Base-by-base conservation (phyloP, 1,140 invertebrate species). In the Vanessa tameamea region DNA sequence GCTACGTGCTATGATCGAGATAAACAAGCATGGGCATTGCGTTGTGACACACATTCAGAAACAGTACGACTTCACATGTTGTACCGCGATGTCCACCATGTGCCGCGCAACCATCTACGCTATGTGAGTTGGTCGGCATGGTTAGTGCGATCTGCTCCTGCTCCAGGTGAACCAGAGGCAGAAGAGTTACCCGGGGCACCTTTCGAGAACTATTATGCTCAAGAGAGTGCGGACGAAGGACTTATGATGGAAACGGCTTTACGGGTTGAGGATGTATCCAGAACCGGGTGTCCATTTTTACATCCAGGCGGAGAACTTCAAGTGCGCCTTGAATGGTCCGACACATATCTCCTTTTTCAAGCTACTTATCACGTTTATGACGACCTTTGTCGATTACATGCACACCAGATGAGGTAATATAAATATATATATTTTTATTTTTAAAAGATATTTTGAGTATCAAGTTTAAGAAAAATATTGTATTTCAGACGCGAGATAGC, bases 351-450 rank as follows among this genome's bases (percentile, higher is more conserved):
- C 55, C 94, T 98, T 11, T 97, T 97, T 88, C 96, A 97, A 86
- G 96, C 97, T 57, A 97, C 96, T 61, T 98, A 98, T 87, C 96
- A 97, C 91, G 96, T 97, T 82, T 97, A 97, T 85, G 97, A 98
- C 88, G 97, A 98, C 87, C 95, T 98, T 26, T 95, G 95, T 74
- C 94, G 97, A 70, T 93, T 97, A 68, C 97, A 98, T 87, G 97
- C 97, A 87, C 96, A 97, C 84, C 97, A 98, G 89, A 98, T 98
- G 97, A 96, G 96, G 92, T 93, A 75, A 75, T 31, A 70, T 63
- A 20, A 12, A 15, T n/a, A 15, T 31, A 14, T 20, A n/a, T 51
- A 59, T 43, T 65, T 65, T 57, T 61, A 48, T 23, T 57, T 20
- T 57, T 26, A 23, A 20, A 7, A n/a, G 7, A 55, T n/a, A 16